Conservation (phyloP, 2,797 vertebrate species). For the Nyctalus aviator region DNA sequence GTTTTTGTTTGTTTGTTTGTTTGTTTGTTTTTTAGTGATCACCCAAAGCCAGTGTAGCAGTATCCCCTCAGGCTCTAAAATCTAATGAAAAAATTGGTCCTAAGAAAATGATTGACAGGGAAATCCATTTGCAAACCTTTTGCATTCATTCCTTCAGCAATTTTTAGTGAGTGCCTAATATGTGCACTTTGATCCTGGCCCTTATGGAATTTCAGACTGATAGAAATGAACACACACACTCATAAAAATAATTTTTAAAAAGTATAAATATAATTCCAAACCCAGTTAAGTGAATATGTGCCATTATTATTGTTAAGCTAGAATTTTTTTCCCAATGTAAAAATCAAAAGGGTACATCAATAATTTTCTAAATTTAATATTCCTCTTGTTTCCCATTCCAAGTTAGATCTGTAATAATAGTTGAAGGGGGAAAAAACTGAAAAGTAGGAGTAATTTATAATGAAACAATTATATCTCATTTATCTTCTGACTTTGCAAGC, state of each 20-base stretch:
- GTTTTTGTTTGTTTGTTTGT: no score
- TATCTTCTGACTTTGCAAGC: slow-evolving; percentile 51
- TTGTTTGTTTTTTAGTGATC: background rate
- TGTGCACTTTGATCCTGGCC: background rate
- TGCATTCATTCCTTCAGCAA: background rate
- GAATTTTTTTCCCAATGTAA: background rate
- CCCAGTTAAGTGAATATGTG: background rate
- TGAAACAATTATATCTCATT: slow-evolving; percentile 57
- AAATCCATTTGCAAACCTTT: background rate
- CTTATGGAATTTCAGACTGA: background rate
- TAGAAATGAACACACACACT: background rate
- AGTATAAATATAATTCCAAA: slow-evolving; percentile 38
- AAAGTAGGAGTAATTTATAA: background rate
- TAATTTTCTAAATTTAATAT: slow-evolving; percentile 32
- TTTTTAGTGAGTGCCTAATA: background rate
- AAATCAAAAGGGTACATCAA: background rate
- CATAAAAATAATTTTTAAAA: background rate
- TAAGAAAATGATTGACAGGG: background rate
- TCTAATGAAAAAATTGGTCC: background rate
- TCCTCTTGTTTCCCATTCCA: background rate
- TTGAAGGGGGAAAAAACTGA: background rate
- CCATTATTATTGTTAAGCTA: background rate
- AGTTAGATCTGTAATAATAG: background rate
- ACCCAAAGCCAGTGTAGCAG: background rate
- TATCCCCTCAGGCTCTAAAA: background rate